Base-by-base conservation (phyloP, 2,113 vertebrate species). In the Equus quagga region DNA sequence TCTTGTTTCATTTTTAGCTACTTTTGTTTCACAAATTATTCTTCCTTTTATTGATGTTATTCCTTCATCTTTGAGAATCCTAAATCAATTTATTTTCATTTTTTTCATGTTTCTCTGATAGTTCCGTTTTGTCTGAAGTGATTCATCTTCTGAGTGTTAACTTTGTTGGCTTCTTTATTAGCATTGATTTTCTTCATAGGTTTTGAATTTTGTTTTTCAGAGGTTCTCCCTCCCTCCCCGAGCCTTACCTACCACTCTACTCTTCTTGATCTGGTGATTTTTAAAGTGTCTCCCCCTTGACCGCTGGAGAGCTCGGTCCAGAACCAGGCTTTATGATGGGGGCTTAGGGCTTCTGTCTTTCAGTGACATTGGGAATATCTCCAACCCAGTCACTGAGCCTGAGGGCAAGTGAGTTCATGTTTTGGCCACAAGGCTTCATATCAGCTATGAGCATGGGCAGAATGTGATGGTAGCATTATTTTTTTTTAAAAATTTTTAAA, bases 141-240 rank as follows among this genome's bases (percentile, higher is more conserved):
- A 89, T 49, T 82, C 36, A 72, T 58, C 15, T 62, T 70, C 24
- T 73, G 21, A 44, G 65, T 21, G 28, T 51, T 60, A 54, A 75
- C 36, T 75, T 65, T 8, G 1, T 78, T 95, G 15, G 36, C 24
- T 58, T 95, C 69, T 84, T 67, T 69, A 65, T 76, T 67, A 76
- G 49, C 79, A 58, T 2, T 82, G 67, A 5, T 70, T 95, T 86
- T 72, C 65, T 64, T 56, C 28, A 60, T 23, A 9, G 76, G 19
- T 82, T 76, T 82, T 92, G 58, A 65, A 60, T 82, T 92, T 92
- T 13, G 12, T 8, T 83, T 96, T 92, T 46, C n/a, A 10, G 24
- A 86, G 21, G 9, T 54, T 70, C 64, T 79, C n/a, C 11, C 65
- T 85, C 31, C 18, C 9, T 33, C 64, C 23, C 17, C 51, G 31